Evolutionary conservation across 92 coral and sea anemone species (phyloP).

Genomic region (Bergia puertoricense): DNA sequence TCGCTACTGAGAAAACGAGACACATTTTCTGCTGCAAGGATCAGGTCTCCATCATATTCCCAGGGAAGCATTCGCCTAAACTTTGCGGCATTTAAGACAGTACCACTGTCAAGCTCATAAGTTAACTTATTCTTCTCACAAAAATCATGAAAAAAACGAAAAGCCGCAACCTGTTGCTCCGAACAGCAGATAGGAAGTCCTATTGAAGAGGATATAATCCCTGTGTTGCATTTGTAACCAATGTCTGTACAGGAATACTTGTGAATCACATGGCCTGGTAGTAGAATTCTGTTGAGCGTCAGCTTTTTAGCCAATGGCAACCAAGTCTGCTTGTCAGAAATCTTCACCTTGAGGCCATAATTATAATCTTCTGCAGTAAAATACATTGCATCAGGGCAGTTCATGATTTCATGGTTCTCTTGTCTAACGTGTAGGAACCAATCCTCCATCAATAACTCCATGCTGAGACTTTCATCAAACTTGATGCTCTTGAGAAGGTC

Average conservation of each 20-base stretch:
- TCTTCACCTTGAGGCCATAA: slow-evolving; percentile 1
- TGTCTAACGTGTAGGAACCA: slow-evolving; percentile 31
- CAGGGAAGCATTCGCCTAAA: slow-evolving; percentile 56
- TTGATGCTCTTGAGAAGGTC: slow-evolving; percentile 37
- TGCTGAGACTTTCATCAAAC: slow-evolving; percentile 36
- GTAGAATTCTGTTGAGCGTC: slow-evolving; percentile 58
- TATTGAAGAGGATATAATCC: background rate
- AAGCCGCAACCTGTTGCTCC: slow-evolving; percentile 46
- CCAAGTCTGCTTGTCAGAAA: slow-evolving; percentile 40
- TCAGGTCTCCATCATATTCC: slow-evolving; percentile 56
- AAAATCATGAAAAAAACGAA: slow-evolving; percentile 34
- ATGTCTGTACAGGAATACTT: slow-evolving; percentile 60
- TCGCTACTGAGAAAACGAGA: slow-evolving; percentile 24
- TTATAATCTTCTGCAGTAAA: slow-evolving; percentile 52
- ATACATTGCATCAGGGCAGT: slow-evolving; percentile 74
- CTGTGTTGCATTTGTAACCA: slow-evolving; percentile 32
- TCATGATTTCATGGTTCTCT: background rate
- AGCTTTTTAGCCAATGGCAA: slow-evolving; percentile 55
- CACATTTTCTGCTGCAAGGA: slow-evolving; percentile 24
- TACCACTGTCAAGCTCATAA: slow-evolving; percentile 57
- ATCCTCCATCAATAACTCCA: slow-evolving; percentile 43
- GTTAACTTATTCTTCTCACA: slow-evolving; percentile 39
- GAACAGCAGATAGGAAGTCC: slow-evolving; percentile 62
- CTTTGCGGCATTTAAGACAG: slow-evolving; percentile 53
- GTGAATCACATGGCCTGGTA: slow-evolving; percentile 41